phyloP scores from a whole-genome alignment of 1,140 invertebrate genomes.

The Bombus turneri region DNA sequence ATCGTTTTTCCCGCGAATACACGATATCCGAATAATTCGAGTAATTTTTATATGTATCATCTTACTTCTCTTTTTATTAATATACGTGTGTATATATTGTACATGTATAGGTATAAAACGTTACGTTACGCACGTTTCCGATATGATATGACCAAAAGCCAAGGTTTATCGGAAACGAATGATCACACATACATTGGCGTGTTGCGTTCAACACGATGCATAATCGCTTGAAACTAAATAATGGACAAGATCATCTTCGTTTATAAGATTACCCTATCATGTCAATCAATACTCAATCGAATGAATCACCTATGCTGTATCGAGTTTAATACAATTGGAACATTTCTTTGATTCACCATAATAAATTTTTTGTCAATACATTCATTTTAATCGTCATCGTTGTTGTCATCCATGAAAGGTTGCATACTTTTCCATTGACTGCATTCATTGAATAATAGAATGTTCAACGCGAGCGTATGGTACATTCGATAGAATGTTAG shows the following conservation, averaged over 20 bases:
- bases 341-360: neutral
- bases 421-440: constrained; percentile 58
- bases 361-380: neutral
- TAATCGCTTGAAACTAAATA: neutral
- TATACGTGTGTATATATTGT: no score
- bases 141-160: no score
- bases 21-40: neutral
- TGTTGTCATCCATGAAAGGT: constrained; percentile 36
- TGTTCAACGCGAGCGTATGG: constrained; percentile 28
- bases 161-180: no score
- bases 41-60: neutral
- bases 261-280: neutral
- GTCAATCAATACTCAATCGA: neutral
- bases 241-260: neutral
- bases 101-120: no score
- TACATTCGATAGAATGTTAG: neutral
- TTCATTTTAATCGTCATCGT: neutral
- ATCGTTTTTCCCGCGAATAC: neutral
- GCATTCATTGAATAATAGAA: constrained; percentile 55
- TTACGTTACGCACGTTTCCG: no score
- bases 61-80: neutral
- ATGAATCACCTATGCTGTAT: neutral
- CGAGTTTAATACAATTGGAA: no score
- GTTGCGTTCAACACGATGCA: neutral
- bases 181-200: no score